Evolutionary conservation across 1,140 invertebrate species (phyloP).

Genomic region (Ceratina japonica): DNA sequence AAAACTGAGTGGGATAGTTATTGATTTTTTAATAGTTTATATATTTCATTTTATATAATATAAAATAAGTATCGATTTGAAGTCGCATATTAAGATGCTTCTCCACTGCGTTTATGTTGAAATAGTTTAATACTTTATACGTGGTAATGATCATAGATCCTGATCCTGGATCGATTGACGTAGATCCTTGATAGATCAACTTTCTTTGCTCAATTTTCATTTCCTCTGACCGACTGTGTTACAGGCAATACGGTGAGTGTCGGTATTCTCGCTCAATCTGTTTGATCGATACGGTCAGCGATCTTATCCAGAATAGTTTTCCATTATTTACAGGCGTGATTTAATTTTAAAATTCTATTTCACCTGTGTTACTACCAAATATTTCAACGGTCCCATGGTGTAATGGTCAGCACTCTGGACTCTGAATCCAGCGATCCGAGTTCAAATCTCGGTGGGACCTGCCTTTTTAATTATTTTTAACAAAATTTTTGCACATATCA

Average conservation of each 20-base stretch:
- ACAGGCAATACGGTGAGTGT: no score
- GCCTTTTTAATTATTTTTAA: conserved; percentile 56
- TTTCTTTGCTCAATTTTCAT: no score
- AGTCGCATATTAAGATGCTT: no score
- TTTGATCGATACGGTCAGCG: neutral
- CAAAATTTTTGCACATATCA: conserved; percentile 2
- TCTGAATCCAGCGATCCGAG: conserved; percentile 95
- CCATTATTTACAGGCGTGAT: no score
- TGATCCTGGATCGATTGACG: neutral
- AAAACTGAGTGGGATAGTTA: no score
- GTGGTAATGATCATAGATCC: no score
- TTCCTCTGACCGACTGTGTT: no score
- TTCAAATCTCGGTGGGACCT: conserved; percentile 92
- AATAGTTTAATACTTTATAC: no score
- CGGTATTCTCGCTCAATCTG: no score
- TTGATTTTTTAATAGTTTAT: neutral
- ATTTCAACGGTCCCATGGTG: conserved; percentile 86
- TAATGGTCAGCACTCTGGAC: conserved; percentile 96
- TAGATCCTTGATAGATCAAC: no score
- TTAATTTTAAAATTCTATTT: neutral
- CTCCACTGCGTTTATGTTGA: no score
- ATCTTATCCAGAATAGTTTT: neutral
- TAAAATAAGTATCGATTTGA: no score
- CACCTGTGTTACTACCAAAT: neutral
- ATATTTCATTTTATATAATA: neutral